Evolutionary conservation across 2,797 vertebrate species (phyloP).

Genomic region (Melanogrammus aeglefinus): DNA sequence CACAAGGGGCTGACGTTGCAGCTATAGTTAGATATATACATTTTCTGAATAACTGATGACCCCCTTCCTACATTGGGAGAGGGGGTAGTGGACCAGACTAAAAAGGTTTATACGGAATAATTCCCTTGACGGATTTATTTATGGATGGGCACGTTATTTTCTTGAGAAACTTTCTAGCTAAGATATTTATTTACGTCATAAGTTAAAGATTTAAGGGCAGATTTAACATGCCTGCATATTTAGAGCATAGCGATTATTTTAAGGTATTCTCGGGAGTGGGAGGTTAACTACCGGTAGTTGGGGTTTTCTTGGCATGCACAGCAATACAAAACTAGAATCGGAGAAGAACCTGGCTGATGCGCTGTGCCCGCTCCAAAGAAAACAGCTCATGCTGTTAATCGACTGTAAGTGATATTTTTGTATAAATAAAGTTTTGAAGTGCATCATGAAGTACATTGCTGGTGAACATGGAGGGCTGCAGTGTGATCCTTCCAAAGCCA

Average conservation of each 20-base stretch:
- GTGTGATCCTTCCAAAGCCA: slow-evolving; percentile 1
- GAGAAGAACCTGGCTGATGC: neutral
- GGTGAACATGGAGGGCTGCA: neutral
- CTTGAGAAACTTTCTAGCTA: neutral
- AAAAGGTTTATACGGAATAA: neutral
- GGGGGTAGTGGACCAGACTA: neutral
- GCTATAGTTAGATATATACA: neutral
- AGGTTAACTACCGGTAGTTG: neutral
- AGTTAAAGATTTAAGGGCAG: slow-evolving; percentile 8
- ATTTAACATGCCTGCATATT: slow-evolving; percentile 15
- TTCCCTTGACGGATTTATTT: neutral
- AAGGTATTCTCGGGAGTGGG: neutral
- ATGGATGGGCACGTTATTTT: neutral
- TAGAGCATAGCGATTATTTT: neutral
- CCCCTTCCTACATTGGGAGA: neutral
- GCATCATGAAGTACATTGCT: neutral
- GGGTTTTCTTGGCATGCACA: neutral
- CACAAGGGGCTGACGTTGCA: neutral
- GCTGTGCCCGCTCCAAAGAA: neutral
- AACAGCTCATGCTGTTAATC: neutral
- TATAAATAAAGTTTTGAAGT: slow-evolving; percentile 6
- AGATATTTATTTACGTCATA: neutral
- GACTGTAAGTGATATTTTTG: neutral
- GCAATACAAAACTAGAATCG: neutral
- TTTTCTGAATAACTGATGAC: neutral